Base-by-base conservation (phyloP, 2,888 invertebrate species). In the Leptarthrus brevirostris region DNA sequence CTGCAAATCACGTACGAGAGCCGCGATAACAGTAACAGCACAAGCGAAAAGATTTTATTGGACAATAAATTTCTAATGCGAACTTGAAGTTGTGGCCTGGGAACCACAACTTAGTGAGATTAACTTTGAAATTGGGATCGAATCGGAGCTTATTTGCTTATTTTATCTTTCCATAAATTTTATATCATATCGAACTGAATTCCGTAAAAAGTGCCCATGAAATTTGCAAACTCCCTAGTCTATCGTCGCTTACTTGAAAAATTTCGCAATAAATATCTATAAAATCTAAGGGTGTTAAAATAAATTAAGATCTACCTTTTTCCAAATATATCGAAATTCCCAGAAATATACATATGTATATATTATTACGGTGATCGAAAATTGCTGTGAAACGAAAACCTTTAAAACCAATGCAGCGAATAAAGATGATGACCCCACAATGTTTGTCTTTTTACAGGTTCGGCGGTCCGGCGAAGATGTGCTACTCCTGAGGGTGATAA, bases 1-100 rank as follows among this genome's bases (percentile, higher is more conserved):
- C 74, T 74, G 66, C 54, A 69, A 74, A 74, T 74, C 74, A 74
- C 74, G 74, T 74, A 74, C 69, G 69, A 52, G 66, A 70, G 56
- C 58, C 53, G 70, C 74, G 70, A 74, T 74, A 74, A 74, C 69
- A 54, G 69, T 56, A 74, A 64, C 64, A 64, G 47, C 44, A 22
- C 20, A 40, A 44, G 64, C 73, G 47, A 24, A 47, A 73, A 73
- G 61, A 70, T 74, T 74, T 74, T 74, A 74, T 74, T 74, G 70
- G 18, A 56, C 56, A 74, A 74, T 74, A 74, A 74, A 74, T 74
- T 74, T 74, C 70, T 70, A 70, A 74, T 69, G 56, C 56, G 14
- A 70, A 69, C 40, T 44, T 53, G 54, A 70, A 74, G 69, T 70
- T 47, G 54, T 44, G 34, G 44, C 34, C 52, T 69, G 69, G 69